These are phyloP conservation scores for Crematogaster levior DNA, from an alignment of 2,888 invertebrate genomes.

Conservation along the genomic window DNA sequence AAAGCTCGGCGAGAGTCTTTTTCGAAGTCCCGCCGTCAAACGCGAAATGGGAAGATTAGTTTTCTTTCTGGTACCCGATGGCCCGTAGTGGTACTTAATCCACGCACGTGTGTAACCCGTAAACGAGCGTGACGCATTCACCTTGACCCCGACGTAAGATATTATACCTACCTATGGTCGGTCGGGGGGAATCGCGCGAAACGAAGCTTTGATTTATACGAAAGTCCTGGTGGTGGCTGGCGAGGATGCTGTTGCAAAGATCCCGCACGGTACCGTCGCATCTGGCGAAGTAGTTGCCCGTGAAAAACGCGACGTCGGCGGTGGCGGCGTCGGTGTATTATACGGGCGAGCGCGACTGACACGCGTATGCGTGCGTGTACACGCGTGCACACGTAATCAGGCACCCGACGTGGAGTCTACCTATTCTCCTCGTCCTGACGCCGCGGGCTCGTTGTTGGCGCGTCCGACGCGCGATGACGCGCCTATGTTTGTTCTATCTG, in stretches of 20 bases:
- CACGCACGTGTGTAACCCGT: constrained; percentile 69
- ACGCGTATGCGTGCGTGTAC: background rate
- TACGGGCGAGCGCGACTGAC: constrained; percentile 11
- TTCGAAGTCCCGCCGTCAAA: constrained; percentile 57
- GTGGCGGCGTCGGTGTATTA: constrained; percentile 4
- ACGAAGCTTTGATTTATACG: constrained; percentile 81
- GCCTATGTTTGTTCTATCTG: constrained; percentile 44
- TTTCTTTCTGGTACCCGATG: constrained; percentile 64
- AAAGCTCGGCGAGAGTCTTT: constrained; percentile 48
- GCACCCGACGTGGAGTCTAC: constrained; percentile 31
- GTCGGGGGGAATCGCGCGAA: constrained; percentile 66
- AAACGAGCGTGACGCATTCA: constrained; percentile 76
- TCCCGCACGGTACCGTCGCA: constrained; percentile 31
- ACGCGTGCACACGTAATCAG: constrained; percentile 7
- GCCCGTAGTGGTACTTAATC: constrained; percentile 68
- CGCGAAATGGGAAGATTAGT: constrained; percentile 59
- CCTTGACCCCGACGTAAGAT: constrained; percentile 80
- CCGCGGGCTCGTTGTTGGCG: constrained; percentile 40
- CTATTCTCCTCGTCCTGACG: constrained; percentile 40
- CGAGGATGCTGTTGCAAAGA: constrained; percentile 57
- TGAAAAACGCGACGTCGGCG: constrained; percentile 42
- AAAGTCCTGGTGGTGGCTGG: constrained; percentile 64
- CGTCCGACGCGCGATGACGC: constrained; percentile 47
- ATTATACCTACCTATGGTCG: constrained; percentile 74
- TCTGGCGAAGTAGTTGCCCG: constrained; percentile 16